Conservation (phyloP, 2,888 invertebrate genomes). For the Vanessa cardui region DNA sequence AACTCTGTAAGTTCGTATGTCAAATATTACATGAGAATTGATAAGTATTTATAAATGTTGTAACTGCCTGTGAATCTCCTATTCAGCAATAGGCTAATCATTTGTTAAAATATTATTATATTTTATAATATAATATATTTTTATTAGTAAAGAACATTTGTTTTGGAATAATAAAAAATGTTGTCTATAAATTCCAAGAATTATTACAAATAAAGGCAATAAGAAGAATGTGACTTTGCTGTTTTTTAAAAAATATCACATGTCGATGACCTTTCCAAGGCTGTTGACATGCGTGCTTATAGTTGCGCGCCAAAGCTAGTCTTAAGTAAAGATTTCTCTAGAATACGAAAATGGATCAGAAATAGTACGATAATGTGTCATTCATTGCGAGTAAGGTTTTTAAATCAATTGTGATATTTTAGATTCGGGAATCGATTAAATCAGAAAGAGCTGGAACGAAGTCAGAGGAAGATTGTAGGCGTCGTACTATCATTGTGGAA, state of each 20-base stretch:
- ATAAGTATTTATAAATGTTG: not conserved
- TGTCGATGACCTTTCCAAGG: conserved; percentile 19
- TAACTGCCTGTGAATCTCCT: too few relatives aligned
- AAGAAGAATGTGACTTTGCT: not conserved
- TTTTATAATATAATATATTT: too few relatives aligned
- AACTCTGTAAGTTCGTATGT: conserved; percentile 66
- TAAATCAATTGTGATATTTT: conserved; percentile 17
- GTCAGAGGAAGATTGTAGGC: conserved; percentile 90
- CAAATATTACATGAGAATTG: not conserved
- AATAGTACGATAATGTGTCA: not conserved
- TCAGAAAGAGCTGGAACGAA: conserved; percentile 65
- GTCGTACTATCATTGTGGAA: conserved; percentile 95
- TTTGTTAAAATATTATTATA: not conserved
- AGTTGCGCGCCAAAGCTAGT: not conserved
- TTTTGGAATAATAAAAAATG: too few relatives aligned
- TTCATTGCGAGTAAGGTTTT: not conserved
- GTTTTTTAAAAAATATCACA: not conserved
- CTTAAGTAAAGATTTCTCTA: not conserved
- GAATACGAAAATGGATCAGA: not conserved
- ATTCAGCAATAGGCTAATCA: too few relatives aligned
- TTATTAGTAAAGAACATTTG: too few relatives aligned
- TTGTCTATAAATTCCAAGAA: not conserved
- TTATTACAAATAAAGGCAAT: not conserved
- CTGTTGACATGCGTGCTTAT: conserved; percentile 20
- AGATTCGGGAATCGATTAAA: conserved; percentile 72